Evolutionary conservation across 2,888 invertebrate genomes (phyloP).

Genomic region (Oeneis ivallda): DNA sequence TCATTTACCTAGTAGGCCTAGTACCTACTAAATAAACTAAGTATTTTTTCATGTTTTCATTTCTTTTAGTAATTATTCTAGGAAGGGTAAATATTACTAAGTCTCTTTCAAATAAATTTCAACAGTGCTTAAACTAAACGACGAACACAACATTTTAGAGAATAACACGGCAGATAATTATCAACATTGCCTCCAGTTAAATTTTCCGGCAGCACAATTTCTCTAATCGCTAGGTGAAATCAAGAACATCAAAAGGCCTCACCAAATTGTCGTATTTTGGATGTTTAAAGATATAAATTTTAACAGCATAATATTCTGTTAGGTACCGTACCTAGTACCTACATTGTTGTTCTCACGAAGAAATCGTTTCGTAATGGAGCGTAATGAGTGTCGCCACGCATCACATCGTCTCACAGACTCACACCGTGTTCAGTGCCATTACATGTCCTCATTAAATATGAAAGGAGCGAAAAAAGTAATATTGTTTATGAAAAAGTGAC

Average conservation of each 20-base stretch:
- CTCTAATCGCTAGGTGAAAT: conserved; percentile 11
- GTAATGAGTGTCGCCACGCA: conserved; percentile 49
- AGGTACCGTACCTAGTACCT: conserved; percentile 13
- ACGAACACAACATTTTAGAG: background rate
- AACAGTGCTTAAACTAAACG: background rate
- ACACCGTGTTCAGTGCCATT: conserved; percentile 22
- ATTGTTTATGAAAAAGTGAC: conserved; percentile 20
- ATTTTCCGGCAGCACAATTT: conserved; percentile 9
- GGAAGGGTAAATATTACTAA: too few species aligned
- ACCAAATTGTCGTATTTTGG: conserved; percentile 19
- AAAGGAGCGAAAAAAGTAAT: conserved; percentile 18
- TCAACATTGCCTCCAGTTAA: conserved; percentile 9
- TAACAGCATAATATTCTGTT: conserved; percentile 30
- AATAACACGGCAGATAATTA: conserved; percentile 14
- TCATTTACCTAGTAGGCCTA: too few species aligned
- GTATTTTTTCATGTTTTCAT: too few species aligned
- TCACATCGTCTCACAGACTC: conserved; percentile 34
- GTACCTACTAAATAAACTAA: too few species aligned
- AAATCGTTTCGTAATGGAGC: conserved; percentile 47
- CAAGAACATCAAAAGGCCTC: conserved; percentile 19
- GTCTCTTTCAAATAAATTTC: background rate
- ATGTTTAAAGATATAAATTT: conserved; percentile 32
- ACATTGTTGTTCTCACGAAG: conserved; percentile 40
- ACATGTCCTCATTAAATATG: conserved; percentile 19
- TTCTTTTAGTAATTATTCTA: too few species aligned